Evolutionary conservation across 64 coral and sea anemone species (phyloP).

Genomic region (Pachyseris speciosa): DNA sequence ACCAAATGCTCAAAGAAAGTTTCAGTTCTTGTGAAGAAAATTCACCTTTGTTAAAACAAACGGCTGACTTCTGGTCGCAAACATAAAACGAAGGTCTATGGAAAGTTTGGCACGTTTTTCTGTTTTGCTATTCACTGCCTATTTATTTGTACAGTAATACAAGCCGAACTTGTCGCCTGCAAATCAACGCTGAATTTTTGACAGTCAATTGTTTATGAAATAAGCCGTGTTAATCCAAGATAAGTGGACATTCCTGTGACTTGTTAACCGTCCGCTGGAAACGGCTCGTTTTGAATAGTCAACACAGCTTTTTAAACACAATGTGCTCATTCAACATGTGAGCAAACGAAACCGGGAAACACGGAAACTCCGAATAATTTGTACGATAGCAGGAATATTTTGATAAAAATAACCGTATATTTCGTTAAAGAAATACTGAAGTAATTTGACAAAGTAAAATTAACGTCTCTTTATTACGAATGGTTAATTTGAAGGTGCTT

Average conservation of each 20-base stretch:
- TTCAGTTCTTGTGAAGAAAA: too few species aligned
- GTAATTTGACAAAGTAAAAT: too few species aligned
- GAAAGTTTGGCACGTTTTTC: neutral
- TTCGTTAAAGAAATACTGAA: too few species aligned
- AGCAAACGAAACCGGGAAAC: constrained; percentile 4
- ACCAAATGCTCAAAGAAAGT: too few species aligned
- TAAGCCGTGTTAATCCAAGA: neutral
- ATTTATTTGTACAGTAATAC: neutral
- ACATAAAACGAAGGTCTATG: too few species aligned
- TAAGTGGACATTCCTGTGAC: constrained; percentile 2
- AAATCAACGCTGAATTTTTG: neutral
- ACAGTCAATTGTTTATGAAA: neutral
- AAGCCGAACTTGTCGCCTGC: neutral
- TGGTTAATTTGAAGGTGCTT: too few species aligned
- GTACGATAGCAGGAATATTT: too few species aligned
- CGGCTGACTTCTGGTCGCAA: too few species aligned
- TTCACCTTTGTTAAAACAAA: too few species aligned
- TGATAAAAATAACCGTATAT: too few species aligned
- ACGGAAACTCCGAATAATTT: too few species aligned
- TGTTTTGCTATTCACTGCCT: neutral
- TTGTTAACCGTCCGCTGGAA: neutral
- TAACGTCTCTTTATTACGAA: too few species aligned
- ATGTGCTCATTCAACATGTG: neutral
- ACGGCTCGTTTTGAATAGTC: constrained; percentile 13
- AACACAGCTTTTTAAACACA: constrained; percentile 36